These are phyloP conservation scores for Passer montanus DNA, from an alignment of 2,113 vertebrate genomes.

Conservation along the genomic window DNA sequence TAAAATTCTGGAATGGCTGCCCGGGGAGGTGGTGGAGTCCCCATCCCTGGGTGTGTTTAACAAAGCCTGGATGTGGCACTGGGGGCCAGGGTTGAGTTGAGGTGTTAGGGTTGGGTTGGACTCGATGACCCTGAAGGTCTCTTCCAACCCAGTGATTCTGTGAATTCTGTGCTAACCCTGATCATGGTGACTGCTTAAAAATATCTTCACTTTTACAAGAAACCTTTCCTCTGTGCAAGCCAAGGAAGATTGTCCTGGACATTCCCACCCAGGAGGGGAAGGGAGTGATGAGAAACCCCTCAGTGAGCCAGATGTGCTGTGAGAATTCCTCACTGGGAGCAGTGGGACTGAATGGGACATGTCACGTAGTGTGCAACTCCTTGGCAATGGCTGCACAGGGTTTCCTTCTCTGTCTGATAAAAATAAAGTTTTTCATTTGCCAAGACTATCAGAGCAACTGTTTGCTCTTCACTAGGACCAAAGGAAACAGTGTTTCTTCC, in stretches of 20 bases:
- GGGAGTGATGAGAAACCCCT: rapidly evolving
- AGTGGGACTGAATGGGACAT: not conserved
- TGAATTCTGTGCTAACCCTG: not conserved
- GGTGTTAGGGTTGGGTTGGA: not conserved
- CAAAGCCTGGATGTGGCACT: no score
- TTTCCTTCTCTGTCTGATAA: not conserved
- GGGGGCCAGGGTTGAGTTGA: no score
- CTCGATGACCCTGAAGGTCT: not conserved
- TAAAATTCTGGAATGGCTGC: no score
- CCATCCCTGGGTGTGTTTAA: no score
- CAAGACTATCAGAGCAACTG: conserved; percentile 31
- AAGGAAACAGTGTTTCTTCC: conserved; percentile 60
- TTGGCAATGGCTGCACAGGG: not conserved
- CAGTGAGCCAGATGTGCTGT: not conserved
- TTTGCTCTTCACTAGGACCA: conserved; percentile 20
- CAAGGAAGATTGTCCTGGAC: not conserved
- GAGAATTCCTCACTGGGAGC: not conserved
- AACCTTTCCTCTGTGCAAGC: not conserved
- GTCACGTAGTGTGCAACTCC: rapidly evolving
- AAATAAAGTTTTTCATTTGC: conserved; percentile 32
- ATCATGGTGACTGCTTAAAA: not conserved
- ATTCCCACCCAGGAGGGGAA: not conserved
- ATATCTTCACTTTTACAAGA: not conserved
- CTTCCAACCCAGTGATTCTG: not conserved
- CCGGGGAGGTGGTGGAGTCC: no score